Conservation (phyloP, 2,888 invertebrate genomes). For the Escarpia spicata region DNA sequence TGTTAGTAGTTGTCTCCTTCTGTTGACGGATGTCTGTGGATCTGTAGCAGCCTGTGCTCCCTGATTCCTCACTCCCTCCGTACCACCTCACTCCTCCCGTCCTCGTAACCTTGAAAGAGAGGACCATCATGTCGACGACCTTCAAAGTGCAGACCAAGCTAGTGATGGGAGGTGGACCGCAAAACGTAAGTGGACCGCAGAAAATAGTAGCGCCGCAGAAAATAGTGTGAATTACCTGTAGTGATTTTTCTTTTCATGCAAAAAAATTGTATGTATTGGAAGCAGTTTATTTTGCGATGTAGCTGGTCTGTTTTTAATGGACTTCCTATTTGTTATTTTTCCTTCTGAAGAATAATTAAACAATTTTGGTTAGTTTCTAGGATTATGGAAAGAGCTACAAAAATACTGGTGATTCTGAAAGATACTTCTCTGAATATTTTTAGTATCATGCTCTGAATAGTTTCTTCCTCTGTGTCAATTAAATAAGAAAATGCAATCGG, state of each 20-base stretch:
- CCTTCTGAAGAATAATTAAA: background rate
- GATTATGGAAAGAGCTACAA: background rate
- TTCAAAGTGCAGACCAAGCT: background rate
- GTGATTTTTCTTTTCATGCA: background rate
- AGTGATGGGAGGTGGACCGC: constrained; percentile 13
- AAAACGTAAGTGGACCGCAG: background rate
- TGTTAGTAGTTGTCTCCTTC: background rate
- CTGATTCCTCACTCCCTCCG: background rate
- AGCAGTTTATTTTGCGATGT: background rate
- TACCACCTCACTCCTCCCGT: background rate
- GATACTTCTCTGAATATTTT: background rate
- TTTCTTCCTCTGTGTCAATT: background rate
- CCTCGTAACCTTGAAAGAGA: background rate
- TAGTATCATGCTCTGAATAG: background rate
- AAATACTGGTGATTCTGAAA: background rate
- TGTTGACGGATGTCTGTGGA: constrained; percentile 2
- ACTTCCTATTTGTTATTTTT: background rate
- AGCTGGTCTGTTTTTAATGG: background rate
- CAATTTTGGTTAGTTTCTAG: background rate
- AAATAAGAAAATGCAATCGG: background rate
- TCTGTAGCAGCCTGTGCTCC: background rate
- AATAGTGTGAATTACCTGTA: background rate
- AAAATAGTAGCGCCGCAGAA: background rate
- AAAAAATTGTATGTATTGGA: background rate
- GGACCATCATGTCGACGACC: background rate